Evolutionary conservation across 2,113 vertebrate species (phyloP), one percentile per base, ranked within the genome.

Genomic region (Xenopus borealis): DNA sequence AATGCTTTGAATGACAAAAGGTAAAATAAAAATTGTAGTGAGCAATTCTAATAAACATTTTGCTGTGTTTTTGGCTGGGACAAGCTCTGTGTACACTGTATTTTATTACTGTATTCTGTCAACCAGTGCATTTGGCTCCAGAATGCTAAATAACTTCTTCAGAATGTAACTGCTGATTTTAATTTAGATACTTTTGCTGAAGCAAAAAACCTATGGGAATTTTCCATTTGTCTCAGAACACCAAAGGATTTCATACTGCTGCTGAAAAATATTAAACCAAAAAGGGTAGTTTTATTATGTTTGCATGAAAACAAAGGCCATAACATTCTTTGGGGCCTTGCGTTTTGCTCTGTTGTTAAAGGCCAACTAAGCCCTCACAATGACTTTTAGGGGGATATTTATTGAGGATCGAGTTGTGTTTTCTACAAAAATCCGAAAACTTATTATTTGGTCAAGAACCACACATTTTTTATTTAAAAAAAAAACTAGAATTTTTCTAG

Each of bases 11-110:
- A 55, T 55, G 53, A 55, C 4, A n/a, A 55, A 55, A 55, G 53
- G 53, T 55, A 55, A 55, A 55, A 55, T 55, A 55, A 55, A 55
- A 55, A n/a, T n/a, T 55, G 53, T 55, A n/a, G 53, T 55, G 17
- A 18, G 18, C 17, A n/a, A 55, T 16, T n/a, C 3, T 10, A n/a
- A 55, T 55, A n/a, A 1, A 55, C 7, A n/a, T 16, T n/a, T 55
- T 55, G 10, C 53, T 55, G 12, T 18, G 14, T 55, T 12, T 55
- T 55, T 55, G 53, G 53, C 17, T 55, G 53, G 14, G 53, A 16
- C 53, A 55, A 16, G 7, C 17, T 18, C 17, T 55, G 14, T 55
- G 53, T 55, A 55, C 53, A 55, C 14, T n/a, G 7, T n/a, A 9
- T n/a, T 55, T 55, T 55, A 55, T 55, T 55, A n/a, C 53, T n/a